These are phyloP conservation scores for Mus caroli DNA, from an alignment of 2,797 vertebrate genomes.

Conservation along the genomic window DNA sequence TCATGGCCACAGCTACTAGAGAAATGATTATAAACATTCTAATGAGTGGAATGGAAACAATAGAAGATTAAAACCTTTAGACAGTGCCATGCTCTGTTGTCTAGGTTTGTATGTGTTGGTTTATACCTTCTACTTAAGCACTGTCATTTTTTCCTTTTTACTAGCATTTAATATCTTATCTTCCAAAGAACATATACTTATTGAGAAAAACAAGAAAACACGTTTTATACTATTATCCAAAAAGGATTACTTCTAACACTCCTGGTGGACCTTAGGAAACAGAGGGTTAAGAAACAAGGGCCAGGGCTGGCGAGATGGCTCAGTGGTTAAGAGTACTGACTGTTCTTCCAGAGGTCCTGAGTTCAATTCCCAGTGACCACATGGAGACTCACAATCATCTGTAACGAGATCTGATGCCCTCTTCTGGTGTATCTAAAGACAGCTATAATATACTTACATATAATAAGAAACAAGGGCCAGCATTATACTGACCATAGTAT, in stretches of 20 bases:
- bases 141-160: constrained; percentile 34
- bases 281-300: not conserved
- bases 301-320: too few relatives aligned
- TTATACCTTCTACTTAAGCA: constrained; percentile 1
- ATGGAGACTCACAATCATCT: too few relatives aligned
- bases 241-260: not conserved
- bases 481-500: not conserved
- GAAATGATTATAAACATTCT: constrained; percentile 22
- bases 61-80: not conserved
- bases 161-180: constrained; percentile 45
- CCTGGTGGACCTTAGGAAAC: not conserved
- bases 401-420: too few relatives aligned
- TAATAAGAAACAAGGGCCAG: not conserved
- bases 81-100: not conserved
- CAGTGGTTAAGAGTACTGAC: too few relatives aligned
- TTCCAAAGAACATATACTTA: not conserved
- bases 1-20: not conserved
- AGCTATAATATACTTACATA: too few relatives aligned
- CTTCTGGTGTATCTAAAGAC: too few relatives aligned
- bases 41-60: constrained; percentile 22
- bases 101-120: not conserved
- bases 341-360: too few relatives aligned
- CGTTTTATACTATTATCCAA: constrained; percentile 8
- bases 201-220: constrained; percentile 2
- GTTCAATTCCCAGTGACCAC: too few relatives aligned